Base-by-base conservation (phyloP, 2,888 invertebrate species). In the Alloscopus bannaensis region DNA sequence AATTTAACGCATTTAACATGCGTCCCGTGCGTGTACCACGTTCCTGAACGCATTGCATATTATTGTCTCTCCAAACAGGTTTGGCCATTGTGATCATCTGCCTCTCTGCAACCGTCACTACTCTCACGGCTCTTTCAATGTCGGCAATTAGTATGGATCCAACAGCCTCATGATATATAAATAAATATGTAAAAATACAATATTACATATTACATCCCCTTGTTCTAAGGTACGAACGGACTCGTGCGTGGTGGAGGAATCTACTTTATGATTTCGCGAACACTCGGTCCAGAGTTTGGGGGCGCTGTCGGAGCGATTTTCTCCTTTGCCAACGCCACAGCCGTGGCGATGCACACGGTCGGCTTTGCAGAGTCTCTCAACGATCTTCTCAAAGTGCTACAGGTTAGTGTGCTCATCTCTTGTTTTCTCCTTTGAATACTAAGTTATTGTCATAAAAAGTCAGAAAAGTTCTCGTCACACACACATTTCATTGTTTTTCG, bases 281-380 rank as follows among this genome's bases (percentile, higher is more conserved):
- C 86, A 40, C 69, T 86, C 13, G 85, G 86, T 13, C 86, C 85
- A 24, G 84, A 77, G 70, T 91, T 91, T 87, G 92, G 92, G 22
- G 92, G 91, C 26, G 90, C 91, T 62, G 92, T 92, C 73, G 92
- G 92, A n/a, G 87, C 92, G 29, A 90, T 92, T 83, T 92, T 92
- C 87, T 90, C 91, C 18, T 87, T 91, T 77, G 91, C 92, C 6
- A 92, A 92, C 87, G 91, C 91, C 22, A 91, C 92, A 36, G 91
- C 90, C 42, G 89, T 90, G 29, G 89, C 91, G 50, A 91, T 91
- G 90, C 91, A 91, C 87, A 89, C 91, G n/a, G 91, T 92, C 50
- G 92, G 92, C 2, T 92, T 92, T 87, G 90, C 91, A n/a, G 92
- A 92, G 86, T 90, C 90, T 40, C 87, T 91, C 88, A 87, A 87